These are phyloP conservation scores for Dermatophagoides farinae DNA, from an alignment of 1,140 invertebrate genomes.

Conservation along the genomic window DNA sequence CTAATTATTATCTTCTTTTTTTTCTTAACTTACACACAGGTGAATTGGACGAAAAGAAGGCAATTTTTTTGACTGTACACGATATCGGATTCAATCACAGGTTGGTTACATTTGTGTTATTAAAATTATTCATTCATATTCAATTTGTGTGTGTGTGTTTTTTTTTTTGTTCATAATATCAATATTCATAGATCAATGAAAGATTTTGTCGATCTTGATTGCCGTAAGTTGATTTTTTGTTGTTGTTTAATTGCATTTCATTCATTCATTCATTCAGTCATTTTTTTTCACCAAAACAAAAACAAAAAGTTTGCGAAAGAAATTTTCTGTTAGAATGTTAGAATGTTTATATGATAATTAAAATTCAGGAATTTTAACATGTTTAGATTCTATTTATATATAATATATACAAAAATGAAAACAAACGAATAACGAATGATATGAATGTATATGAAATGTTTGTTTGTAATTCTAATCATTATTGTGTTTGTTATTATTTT, in stretches of 20 bases:
- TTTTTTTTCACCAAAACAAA: too few species aligned
- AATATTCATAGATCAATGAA: background rate
- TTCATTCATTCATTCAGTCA: too few species aligned
- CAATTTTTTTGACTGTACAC: slow-evolving; percentile 19
- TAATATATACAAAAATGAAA: too few species aligned
- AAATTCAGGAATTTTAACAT: too few species aligned
- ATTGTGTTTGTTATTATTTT: background rate
- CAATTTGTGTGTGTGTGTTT: background rate
- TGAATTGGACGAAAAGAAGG: slow-evolving; percentile 14
- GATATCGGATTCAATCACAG: slow-evolving; percentile 17
- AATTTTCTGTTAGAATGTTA: too few species aligned
- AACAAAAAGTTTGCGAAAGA: too few species aligned
- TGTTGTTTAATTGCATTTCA: background rate
- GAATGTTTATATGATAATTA: too few species aligned
- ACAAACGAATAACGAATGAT: background rate
- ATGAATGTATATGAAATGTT: background rate
- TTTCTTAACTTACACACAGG: slow-evolving; percentile 4
- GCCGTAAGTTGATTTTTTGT: background rate
- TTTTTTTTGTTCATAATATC: background rate
- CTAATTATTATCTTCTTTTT: background rate
- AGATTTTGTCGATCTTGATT: slow-evolving; percentile 7
- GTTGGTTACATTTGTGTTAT: background rate
- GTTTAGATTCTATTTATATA: too few species aligned
- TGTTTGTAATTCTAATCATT: background rate
- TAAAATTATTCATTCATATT: background rate